Conservation (phyloP, 2,797 vertebrate genomes). For the Eulemur mongoz region DNA sequence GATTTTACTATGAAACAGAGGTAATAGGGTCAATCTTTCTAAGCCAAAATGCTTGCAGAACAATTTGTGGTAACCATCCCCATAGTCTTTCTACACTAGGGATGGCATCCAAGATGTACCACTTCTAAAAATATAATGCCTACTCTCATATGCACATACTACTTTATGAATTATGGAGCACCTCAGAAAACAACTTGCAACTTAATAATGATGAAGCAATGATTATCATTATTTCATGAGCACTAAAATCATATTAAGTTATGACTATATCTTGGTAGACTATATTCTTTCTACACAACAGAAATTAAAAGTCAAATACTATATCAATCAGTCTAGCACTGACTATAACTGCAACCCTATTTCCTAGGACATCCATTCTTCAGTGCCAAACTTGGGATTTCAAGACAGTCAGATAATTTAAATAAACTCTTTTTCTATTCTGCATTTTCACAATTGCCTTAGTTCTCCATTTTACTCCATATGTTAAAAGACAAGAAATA, state of each 20-base stretch:
- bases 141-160: background rate
- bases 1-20: background rate
- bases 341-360: background rate
- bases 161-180: background rate
- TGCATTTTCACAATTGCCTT: background rate
- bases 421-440: background rate
- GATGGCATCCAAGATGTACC: background rate
- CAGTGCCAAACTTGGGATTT: background rate
- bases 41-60: background rate
- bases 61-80: background rate
- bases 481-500: background rate
- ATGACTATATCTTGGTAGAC: background rate
- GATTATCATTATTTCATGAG: constrained; percentile 4
- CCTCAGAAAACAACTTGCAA: background rate
- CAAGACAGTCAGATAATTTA: background rate
- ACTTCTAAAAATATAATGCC: background rate
- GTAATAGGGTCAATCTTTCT: background rate
- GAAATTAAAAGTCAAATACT: constrained; percentile 4
- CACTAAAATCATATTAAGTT: constrained; percentile 4
- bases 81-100: background rate
- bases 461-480: background rate
- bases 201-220: background rate
- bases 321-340: background rate
- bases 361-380: background rate
- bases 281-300: background rate